Conservation (phyloP, 2,113 vertebrate species). For the Anoura caudifer region DNA sequence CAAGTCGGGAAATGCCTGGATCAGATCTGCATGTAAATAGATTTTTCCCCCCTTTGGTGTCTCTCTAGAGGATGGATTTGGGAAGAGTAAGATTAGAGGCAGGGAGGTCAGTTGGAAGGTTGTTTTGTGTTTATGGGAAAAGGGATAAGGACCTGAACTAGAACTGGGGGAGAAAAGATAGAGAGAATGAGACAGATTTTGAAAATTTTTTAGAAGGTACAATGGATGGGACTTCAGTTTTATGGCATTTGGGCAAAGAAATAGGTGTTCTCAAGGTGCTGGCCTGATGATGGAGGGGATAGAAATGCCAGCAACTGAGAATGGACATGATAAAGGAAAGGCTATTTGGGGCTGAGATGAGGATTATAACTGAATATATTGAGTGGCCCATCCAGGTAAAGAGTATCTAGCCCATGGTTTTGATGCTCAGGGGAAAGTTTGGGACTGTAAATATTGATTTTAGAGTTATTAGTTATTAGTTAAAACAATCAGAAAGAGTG, state of each 20-base stretch:
- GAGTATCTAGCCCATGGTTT: background rate
- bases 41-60: background rate
- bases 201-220: background rate
- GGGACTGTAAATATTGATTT: background rate
- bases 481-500: background rate
- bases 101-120: background rate
- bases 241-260: background rate
- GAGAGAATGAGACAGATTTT: background rate
- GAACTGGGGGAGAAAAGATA: background rate
- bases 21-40: background rate
- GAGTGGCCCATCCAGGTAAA: background rate
- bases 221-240: background rate
- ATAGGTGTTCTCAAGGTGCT: background rate
- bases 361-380: too few relatives aligned
- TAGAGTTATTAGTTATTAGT: background rate
- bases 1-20: rapidly evolving
- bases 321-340: background rate
- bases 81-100: background rate
- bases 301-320: background rate
- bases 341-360: too few relatives aligned
- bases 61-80: background rate
- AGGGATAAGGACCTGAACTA: background rate
- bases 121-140: background rate
- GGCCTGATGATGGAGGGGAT: background rate
- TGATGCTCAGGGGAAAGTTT: background rate